A percentile compares a stretch with the other conserved stretches of the same genome.
Evolutionary conservation across 2,888 invertebrate genomes (phyloP).

Genomic region (Drosophila formosana): DNA sequence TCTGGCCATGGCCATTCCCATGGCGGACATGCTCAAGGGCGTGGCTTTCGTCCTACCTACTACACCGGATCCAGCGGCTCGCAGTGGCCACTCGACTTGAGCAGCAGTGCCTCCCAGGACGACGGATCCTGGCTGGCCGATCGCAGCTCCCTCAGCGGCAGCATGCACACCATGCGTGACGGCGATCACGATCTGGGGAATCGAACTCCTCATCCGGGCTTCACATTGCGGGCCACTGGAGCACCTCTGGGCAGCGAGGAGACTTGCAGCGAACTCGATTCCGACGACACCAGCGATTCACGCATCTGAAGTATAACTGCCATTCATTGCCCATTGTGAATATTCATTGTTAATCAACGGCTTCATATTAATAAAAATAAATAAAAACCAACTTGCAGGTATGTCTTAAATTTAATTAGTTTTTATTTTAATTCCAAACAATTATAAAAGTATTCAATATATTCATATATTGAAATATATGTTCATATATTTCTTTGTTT

Average conservation of each 20-base stretch:
- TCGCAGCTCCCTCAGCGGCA: conserved; percentile 24
- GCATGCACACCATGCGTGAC: conserved; percentile 37
- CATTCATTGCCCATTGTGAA: not conserved
- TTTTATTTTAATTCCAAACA: too few relatives aligned
- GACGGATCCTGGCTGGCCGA: conserved; percentile 13
- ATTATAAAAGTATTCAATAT: too few relatives aligned
- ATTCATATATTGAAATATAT: too few relatives aligned
- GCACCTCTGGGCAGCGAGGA: conserved; percentile 29
- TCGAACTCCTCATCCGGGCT: too few relatives aligned
- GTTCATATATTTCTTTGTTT: too few relatives aligned
- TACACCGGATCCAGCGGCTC: not conserved
- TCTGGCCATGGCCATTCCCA: too few relatives aligned
- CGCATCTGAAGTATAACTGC: conserved; percentile 12
- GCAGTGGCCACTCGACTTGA: conserved; percentile 14
- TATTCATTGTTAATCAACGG: not conserved
- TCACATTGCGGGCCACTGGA: not conserved
- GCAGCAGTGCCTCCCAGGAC: conserved; percentile 35
- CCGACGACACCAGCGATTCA: conserved; percentile 21
- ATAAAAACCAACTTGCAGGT: not conserved
- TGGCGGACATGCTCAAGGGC: not conserved
- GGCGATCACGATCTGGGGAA: conserved; percentile 22
- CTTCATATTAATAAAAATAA: not conserved
- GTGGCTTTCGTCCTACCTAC: not conserved
- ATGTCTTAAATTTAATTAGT: too few relatives aligned
- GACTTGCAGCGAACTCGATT: conserved; percentile 36